Base-by-base conservation (phyloP, 2,113 vertebrate species). In the Mormyrus iriodes region DNA sequence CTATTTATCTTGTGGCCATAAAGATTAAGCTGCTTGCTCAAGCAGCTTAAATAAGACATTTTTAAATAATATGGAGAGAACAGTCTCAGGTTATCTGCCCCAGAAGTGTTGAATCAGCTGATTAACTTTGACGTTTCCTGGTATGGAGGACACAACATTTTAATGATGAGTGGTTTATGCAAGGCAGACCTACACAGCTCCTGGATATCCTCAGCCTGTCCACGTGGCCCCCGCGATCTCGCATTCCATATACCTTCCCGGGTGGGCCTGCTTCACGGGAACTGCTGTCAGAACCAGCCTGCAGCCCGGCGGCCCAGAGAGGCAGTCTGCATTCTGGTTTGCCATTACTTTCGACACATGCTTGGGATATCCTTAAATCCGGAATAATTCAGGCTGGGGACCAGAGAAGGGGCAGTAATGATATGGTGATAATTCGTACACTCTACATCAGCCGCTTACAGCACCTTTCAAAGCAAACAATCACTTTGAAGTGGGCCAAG, bases 311-410 rank as follows among this genome's bases (percentile, higher is more conserved):
- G 27, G 21, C 24, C 7, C 44, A 24, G 39, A 84, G 39, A 44
- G 44, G 3, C 35, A 3, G 39, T 24, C 82, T 48, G 21, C 39
- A 48, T 7, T 0, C 0, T 44, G 4, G 44, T 13, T 9, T 44
- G 12, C 9, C 21, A 24, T 48, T 46, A 46, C 44, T n/a, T 9
- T 3, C 21, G 5, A 12, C 49, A 8, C 27, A 31, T 21, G 51
- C 15, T 39, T 19, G 12, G 51, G 48, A 53, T 31, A 53, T 31
- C 49, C 35, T 86, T 39, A 86, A 86, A 86, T 15, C 7, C 92
- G 90, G 93, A 93, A 92, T 94, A 91, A 95, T 94, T 94, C 93
- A 93, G 92, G 93, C 93, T 93, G 92, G 91, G 94, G 94, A 94
- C 95, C 94, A 93, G 35, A 19, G 73, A 84, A 91, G 93, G 90